Evolutionary conservation across 1,140 invertebrate species (phyloP).

Genomic region (Brachionus sp.): DNA sequence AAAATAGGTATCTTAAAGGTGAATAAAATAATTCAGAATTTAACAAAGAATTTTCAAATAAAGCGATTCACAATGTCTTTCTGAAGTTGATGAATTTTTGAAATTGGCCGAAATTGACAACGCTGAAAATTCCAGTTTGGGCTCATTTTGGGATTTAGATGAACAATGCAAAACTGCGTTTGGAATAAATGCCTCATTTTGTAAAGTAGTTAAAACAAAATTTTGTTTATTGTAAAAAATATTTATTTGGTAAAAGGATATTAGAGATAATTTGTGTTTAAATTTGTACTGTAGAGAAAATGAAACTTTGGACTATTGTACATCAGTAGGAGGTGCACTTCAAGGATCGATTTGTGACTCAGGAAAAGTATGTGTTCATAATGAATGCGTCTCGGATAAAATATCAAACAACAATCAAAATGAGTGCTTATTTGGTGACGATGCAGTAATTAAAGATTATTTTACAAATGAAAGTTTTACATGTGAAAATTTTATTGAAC

Average conservation of each 20-base stretch:
- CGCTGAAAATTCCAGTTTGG: background rate
- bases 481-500: constrained; percentile 7
- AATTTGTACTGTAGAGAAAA: constrained; percentile 20
- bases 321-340: background rate
- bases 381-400: background rate
- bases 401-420: background rate
- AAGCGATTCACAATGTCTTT: background rate
- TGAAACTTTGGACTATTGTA: background rate
- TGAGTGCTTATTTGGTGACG: background rate
- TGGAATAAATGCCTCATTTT: constrained; percentile 23
- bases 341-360: background rate
- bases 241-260: background rate
- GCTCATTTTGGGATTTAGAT: background rate
- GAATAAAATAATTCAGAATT: background rate
- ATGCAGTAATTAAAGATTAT: background rate
- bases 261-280: background rate
- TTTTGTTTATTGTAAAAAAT: background rate
- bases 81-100: background rate
- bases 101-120: background rate
- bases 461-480: constrained; percentile 5
- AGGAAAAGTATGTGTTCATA: background rate
- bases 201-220: background rate
- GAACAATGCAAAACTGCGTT: constrained; percentile 13
- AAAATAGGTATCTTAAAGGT: background rate
- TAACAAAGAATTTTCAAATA: background rate